Conservation (phyloP, 53 echinoderm and acorn worm genomes). For the Actinopyga echinites region DNA sequence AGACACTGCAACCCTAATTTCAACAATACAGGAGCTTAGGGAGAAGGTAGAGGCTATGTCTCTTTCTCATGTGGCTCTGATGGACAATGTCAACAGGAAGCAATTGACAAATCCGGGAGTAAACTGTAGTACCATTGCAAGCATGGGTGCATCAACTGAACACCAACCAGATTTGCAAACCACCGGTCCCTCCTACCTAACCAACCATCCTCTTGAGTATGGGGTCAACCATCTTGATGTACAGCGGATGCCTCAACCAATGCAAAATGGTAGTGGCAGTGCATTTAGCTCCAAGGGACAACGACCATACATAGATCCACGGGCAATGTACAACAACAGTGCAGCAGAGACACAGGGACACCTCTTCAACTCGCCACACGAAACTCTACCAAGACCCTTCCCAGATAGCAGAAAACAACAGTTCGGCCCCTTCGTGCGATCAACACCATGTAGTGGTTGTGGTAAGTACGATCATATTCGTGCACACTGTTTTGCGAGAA, state of each 20-base stretch:
- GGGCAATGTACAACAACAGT: neutral
- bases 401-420: neutral
- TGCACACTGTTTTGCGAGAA: neutral
- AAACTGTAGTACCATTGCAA: neutral
- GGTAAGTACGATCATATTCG: constrained; percentile 31
- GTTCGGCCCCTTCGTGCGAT: neutral
- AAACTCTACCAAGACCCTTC: too few species aligned
- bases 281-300: neutral
- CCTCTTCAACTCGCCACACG: too few species aligned
- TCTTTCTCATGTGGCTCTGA: neutral
- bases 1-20: neutral
- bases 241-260: neutral
- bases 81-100: neutral
- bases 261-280: neutral
- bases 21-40: neutral
- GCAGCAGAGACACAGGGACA: too few species aligned
- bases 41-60: neutral
- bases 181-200: neutral
- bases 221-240: neutral
- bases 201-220: neutral
- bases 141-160: neutral
- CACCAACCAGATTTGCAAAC: neutral
- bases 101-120: neutral
- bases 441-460: constrained; percentile 8
- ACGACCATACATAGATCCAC: neutral